Evolutionary conservation across 2,797 vertebrate genomes (phyloP).

Genomic region (Crax fasciolata): DNA sequence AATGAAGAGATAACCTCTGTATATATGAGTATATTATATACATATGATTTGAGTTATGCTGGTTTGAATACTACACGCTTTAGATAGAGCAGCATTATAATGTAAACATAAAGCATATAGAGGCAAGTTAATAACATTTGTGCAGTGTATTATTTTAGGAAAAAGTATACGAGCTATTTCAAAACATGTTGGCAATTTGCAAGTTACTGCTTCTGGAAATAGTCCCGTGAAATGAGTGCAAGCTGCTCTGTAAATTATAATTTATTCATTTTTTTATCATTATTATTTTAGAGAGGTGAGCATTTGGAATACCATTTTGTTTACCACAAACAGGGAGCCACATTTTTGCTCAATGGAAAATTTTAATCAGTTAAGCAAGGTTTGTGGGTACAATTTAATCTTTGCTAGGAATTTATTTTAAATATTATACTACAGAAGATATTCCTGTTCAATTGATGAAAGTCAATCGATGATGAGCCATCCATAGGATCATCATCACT

Average conservation of each 20-base stretch:
- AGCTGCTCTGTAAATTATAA: conserved; percentile 51
- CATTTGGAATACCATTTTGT: conserved; percentile 31
- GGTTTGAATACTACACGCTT: neutral
- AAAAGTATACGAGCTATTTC: conserved; percentile 40
- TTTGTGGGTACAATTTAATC: conserved; percentile 14
- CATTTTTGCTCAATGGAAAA: neutral
- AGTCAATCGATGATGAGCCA: neutral
- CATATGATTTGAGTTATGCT: neutral
- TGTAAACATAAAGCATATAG: neutral
- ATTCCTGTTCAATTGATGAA: neutral
- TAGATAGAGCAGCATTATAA: neutral
- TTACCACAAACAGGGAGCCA: neutral
- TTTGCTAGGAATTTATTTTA: neutral
- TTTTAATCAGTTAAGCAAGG: conserved; percentile 40
- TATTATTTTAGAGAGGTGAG: conserved; percentile 40
- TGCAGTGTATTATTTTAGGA: conserved; percentile 32
- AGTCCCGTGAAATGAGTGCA: conserved; percentile 39
- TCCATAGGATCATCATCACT: neutral
- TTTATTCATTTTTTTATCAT: conserved; percentile 11
- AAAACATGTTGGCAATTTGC: conserved; percentile 26
- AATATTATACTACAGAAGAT: neutral
- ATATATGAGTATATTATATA: neutral
- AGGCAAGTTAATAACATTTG: conserved; percentile 33
- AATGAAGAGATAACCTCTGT: neutral
- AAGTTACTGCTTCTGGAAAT: conserved; percentile 54